phyloP scores from a whole-genome alignment of 2,113 vertebrate genomes.

The Siniperca knerii region DNA sequence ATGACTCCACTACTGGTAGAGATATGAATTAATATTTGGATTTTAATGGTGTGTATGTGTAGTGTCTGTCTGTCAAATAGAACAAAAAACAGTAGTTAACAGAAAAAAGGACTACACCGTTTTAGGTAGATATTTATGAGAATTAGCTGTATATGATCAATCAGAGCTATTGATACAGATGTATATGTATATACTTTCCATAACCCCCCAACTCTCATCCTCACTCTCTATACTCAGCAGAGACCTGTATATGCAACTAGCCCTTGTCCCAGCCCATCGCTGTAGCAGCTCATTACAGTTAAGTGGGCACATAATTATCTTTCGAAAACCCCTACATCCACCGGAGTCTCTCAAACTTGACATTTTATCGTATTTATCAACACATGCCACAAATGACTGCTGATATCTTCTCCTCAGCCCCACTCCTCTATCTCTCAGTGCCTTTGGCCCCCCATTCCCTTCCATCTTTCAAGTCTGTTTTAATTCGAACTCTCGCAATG shows the following conservation, averaged over 20 bases:
- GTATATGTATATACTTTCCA: not conserved
- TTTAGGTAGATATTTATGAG: not conserved
- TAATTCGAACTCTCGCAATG: conserved; percentile 91
- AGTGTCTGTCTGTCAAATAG: not conserved
- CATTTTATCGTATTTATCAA: conserved; percentile 98
- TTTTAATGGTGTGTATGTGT: not conserved
- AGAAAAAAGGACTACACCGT: not conserved
- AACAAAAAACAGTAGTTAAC: not conserved
- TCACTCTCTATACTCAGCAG: conserved; percentile 6
- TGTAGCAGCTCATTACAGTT: conserved; percentile 70
- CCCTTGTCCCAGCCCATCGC: conserved; percentile 20
- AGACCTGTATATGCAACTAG: conserved; percentile 16
- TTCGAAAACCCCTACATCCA: conserved; percentile 91
- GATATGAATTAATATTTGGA: not conserved
- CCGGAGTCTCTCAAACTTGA: conserved; percentile 94
- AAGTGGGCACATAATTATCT: conserved; percentile 86
- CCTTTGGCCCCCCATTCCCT: conserved; percentile 66
- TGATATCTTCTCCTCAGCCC: conserved; percentile 88
- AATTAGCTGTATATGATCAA: not conserved
- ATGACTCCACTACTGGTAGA: not conserved
- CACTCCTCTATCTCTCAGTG: conserved; percentile 88
- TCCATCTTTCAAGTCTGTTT: conserved; percentile 87
- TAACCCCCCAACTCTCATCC: not conserved
- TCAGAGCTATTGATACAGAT: not conserved
- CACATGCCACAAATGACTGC: conserved; percentile 94